Evolutionary conservation across 2,888 invertebrate species (phyloP).

Genomic region (Cloeon dipterum): DNA sequence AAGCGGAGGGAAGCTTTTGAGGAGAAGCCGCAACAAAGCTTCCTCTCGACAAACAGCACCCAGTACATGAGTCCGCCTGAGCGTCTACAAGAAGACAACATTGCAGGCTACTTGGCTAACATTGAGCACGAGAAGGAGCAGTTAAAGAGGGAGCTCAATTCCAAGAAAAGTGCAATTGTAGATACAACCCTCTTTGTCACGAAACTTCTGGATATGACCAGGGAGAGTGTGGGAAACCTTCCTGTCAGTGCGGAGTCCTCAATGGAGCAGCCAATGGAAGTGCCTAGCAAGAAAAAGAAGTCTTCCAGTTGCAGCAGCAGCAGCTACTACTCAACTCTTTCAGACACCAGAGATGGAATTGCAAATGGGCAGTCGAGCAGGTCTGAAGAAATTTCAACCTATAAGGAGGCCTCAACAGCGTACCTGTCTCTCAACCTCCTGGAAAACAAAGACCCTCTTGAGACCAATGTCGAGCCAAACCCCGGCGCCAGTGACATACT

Average conservation of each 20-base stretch:
- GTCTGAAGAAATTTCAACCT: background rate
- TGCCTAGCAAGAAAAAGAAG: background rate
- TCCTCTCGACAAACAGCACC: background rate
- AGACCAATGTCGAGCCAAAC: too few species aligned
- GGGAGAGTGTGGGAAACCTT: conserved; percentile 2
- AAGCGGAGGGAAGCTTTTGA: too few species aligned
- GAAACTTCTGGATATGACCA: conserved; percentile 4
- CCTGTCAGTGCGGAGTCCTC: conserved; percentile 3
- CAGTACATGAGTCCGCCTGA: conserved; percentile 1
- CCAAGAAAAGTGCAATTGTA: background rate
- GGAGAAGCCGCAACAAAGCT: too few species aligned
- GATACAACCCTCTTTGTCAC: conserved; percentile 1
- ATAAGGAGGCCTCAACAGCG: too few species aligned
- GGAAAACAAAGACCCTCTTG: too few species aligned
- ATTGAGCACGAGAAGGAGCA: background rate
- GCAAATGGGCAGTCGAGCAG: too few species aligned
- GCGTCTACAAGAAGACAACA: background rate
- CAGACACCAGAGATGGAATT: background rate
- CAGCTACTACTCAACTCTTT: background rate
- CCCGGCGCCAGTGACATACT: too few species aligned
- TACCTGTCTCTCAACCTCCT: too few species aligned
- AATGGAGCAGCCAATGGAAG: background rate
- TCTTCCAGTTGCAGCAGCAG: too few species aligned
- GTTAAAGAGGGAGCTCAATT: background rate
- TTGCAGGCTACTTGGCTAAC: background rate